Base-by-base conservation (phyloP, 2,888 invertebrate species). In the Achlya flavicornis region DNA sequence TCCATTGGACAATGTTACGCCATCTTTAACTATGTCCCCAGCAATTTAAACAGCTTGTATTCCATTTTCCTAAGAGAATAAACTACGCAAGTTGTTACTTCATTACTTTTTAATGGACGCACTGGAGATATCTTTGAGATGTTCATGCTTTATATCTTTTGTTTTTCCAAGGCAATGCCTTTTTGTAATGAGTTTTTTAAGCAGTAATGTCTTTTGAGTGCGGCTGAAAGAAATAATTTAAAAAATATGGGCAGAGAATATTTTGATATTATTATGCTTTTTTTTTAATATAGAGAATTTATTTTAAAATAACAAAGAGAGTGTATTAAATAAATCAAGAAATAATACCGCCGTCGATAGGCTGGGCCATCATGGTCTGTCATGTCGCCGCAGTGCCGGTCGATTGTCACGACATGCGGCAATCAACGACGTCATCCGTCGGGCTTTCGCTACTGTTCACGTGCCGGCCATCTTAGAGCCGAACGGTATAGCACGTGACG, bases 41-140 rank as follows among this genome's bases (percentile, higher is more conserved):
- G 19, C 53, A n/a, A 10, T 19, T 53, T 53, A 19, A 53, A 53
- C 53, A 19, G 16, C 19, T 48, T 48, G 16, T 16, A 48, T 14
- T 16, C 16, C 48, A 46, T 48, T 48, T 48, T 48, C 48, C 48
- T 48, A 53, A 53, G 53, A 53, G 53, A 53, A 53, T 53, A 53
- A 53, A 53, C 53, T 19, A 53, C 19, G 53, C 53, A 53, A 53
- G 53, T 53, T 53, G 53, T 53, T 19, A 4, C 19, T 53, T 53
- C n/a, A 53, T 53, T 53, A 19, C 19, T 53, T 53, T 53, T 53
- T 53, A 53, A 53, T 53, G 53, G 53, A 53, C 53, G 53, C 53
- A 53, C 53, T 53, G 19, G 19, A 53, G 53, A 53, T 19, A 53
- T 53, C 6, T 3, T 53, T 53, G 53, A 19, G 53, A 53, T 53